Evolutionary conservation across 30 jellyfish, hydroid and myxozoan species (phyloP), one percentile per base, ranked within the genome.

Genomic region (Cassiopea andromeda): DNA sequence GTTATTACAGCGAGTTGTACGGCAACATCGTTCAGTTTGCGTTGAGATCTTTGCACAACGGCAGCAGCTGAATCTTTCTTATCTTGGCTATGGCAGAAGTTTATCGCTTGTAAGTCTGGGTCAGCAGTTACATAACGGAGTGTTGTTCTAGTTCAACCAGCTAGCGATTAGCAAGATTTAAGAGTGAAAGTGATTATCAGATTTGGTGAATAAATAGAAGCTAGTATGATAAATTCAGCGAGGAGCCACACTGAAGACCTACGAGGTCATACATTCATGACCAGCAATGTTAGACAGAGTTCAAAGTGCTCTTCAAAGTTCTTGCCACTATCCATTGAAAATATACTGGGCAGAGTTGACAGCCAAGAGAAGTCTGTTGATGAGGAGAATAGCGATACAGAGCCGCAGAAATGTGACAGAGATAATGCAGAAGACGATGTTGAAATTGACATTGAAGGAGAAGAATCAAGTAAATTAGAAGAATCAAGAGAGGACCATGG

Each of bases 291-390:
- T 46, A 82, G 75, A 48, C 94, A 87, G 73, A 68, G 77, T 72
- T 46, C 91, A 89, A 90, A 49, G 15, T 47, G 83, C 46, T 69
- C 92, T 1, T 8, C 97, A 27, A 84, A 84, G 77, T 77, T 67
- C 47, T 58, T 91, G 84, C 92, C 97, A 54, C 49, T 91, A 48
- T 91, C 97, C 46, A 91, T 91, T 48, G 97, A 93, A 47, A 91
- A 77, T 68, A 91, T 91, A 1, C 92, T 91, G 27, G 97, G 97
- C 8, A 79, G 84, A 46, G 82, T 48, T 5, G 97, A 90, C 44
- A 75, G 59, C 27, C 47, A 82, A 18, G 81, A 78, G 60, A 80
- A 60, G 48, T 44, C 57, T 14, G 82, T 16, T 44, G 69, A 75
- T 19, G 91, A 68, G 10, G 74, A 67, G 46, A 44, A 69, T 77